A percentile compares a stretch with the other conserved stretches of the same genome.
phyloP scores from a whole-genome alignment of 2,797 vertebrate genomes.

The Rhinichthys osculus region DNA sequence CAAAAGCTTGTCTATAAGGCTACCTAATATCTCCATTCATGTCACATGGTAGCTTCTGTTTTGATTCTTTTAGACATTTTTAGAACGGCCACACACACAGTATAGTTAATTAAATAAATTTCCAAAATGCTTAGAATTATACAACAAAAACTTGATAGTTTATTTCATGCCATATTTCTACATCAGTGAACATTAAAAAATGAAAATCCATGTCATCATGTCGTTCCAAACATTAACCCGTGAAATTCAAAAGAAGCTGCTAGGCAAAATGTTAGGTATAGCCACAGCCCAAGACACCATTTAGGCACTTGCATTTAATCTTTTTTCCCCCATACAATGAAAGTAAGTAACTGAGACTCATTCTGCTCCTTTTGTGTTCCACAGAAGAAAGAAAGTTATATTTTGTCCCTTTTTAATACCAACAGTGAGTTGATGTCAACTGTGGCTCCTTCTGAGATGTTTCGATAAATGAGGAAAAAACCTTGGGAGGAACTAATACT shows the following conservation, averaged over 20 bases:
- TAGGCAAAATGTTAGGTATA: not conserved
- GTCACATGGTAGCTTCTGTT: not conserved
- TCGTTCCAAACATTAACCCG: not conserved
- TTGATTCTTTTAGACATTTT: not conserved
- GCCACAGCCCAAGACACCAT: not conserved
- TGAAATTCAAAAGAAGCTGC: not conserved
- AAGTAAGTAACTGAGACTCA: not conserved
- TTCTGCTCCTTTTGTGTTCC: not conserved
- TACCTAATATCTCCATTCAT: not conserved
- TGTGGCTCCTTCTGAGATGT: not conserved
- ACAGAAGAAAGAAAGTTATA: not conserved
- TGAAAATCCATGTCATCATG: not conserved
- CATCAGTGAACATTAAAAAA: no score
- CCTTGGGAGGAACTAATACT: not conserved
- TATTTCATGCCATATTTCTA: not conserved
- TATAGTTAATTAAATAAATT: not conserved
- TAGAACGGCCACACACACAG: not conserved
- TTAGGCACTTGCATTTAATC: not conserved
- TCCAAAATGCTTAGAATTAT: not conserved
- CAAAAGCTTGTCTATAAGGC: slow-evolving; percentile 20
- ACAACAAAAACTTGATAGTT: not conserved
- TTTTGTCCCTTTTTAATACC: not conserved
- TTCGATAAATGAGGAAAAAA: not conserved
- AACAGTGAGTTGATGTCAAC: not conserved
- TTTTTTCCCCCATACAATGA: not conserved